Evolutionary conservation across 2,888 invertebrate species (phyloP), one percentile per base, ranked within the genome.

Genomic region (Xestia ashworthii): DNA sequence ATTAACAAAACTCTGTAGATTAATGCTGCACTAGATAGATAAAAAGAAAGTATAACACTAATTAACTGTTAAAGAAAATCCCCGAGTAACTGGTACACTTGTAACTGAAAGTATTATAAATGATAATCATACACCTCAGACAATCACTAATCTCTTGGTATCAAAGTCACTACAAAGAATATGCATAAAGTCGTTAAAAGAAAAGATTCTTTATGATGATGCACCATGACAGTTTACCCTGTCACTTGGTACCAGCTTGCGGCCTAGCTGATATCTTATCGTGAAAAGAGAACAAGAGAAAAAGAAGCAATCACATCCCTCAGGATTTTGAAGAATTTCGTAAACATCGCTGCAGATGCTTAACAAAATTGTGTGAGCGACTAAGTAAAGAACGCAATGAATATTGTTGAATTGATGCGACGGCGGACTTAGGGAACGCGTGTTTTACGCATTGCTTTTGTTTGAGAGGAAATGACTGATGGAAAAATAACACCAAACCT

Each of bases 21-120:
- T 32, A 48, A 38, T 50, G 9, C 14, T 67, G 32, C 32, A 44
- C 70, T 62, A 55, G 6, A 55, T 67, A 76, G 53, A 80, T 76
- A 74, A 64, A 8, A 25, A 55, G 32, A 48, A 41, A 53, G 16
- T 25, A 2, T 38, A n/a, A 12, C 2, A 16, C n/a, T 8, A 16
- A 46, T n/a, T 53, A 55, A 62, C 38, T 14, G 16, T 65, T 22
- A 14, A 48, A 53, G 25, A 53, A 60, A 81, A 74, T 11, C 74
- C 60, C 58, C 50, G 25, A 60, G 44, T 53, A 41, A n/a, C 5
- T 0, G 32, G 50, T 38, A 38, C 14, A 48, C 48, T 16, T 65
- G 8, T 14, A 9, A 48, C 22, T 65, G 3, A 48, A 32, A 65
- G n/a, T 14, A 32, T 50, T 5, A n/a, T 0, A n/a, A 16, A 58